Conservation (phyloP, 2,797 vertebrate species). For the Poeciliopsis presidionis region DNA sequence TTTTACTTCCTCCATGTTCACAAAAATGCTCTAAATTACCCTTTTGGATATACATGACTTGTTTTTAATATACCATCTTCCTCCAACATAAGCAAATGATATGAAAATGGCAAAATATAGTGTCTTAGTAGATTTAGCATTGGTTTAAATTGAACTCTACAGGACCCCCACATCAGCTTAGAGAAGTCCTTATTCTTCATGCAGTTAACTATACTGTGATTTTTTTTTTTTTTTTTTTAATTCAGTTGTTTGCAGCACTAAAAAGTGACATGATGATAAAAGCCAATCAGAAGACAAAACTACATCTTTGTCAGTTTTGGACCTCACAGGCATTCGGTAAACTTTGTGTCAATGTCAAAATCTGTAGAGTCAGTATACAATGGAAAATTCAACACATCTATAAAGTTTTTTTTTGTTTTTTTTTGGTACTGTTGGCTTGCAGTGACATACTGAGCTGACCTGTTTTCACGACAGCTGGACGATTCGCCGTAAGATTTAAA, state of each 20-base stretch:
- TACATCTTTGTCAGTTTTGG: background rate
- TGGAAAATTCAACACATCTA: background rate
- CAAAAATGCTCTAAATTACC: conserved; percentile 30
- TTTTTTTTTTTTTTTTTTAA: background rate
- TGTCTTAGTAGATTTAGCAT: background rate
- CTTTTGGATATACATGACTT: conserved; percentile 23
- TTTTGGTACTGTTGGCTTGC: background rate
- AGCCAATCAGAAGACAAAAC: background rate
- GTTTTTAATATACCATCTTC: conserved; percentile 21
- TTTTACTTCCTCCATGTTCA: conserved; percentile 59
- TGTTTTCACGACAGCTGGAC: background rate
- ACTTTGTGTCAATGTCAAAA: too few relatives aligned
- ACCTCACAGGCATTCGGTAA: background rate
- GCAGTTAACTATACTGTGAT: background rate
- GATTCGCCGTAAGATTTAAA: background rate
- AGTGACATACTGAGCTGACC: background rate
- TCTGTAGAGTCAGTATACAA: background rate
- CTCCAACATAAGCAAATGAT: background rate
- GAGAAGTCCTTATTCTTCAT: background rate
- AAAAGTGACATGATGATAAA: background rate
- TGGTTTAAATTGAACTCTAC: background rate
- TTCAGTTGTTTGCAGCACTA: too few relatives aligned
- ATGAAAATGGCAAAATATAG: background rate
- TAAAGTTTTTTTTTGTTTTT: background rate
- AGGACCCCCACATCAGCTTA: too few relatives aligned